A percentile compares a stretch with the other conserved stretches of the same genome.
These are phyloP conservation scores for Pachliopta kotzebuea DNA, from an alignment of 2,888 invertebrate genomes.

Conservation along the genomic window DNA sequence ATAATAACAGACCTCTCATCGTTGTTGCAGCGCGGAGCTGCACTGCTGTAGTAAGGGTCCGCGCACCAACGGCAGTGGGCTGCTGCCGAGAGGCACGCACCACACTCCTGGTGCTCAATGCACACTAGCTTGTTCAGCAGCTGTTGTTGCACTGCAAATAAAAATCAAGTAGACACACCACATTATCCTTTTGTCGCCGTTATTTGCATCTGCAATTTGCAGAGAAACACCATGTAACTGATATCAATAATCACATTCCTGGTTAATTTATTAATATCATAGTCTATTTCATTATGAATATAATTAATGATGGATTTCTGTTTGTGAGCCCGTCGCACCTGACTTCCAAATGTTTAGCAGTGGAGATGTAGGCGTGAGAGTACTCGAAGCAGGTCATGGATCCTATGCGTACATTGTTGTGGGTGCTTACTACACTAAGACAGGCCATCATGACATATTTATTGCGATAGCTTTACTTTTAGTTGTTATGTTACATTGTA, in stretches of 20 bases:
- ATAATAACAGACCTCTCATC: constrained; percentile 55
- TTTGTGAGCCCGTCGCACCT: constrained; percentile 16
- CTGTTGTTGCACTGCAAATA: constrained; percentile 50
- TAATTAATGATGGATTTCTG: not conserved
- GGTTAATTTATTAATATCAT: too few relatives aligned
- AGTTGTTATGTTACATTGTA: not conserved
- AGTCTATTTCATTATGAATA: not conserved
- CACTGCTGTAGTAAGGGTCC: constrained; percentile 61
- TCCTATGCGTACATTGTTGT: constrained; percentile 12
- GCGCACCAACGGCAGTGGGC: constrained; percentile 75
- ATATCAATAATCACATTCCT: too few relatives aligned
- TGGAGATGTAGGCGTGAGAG: constrained; percentile 16
- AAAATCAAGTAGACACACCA: not conserved
- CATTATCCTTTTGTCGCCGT: not conserved
- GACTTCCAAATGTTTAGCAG: constrained; percentile 16
- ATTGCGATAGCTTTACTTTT: not conserved
- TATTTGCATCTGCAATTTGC: too few relatives aligned
- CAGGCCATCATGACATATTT: not conserved
- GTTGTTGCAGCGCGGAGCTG: constrained; percentile 65
- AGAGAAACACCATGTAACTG: too few relatives aligned
- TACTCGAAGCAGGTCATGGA: constrained; percentile 20
- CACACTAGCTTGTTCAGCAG: constrained; percentile 66
- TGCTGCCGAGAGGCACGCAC: constrained; percentile 65
- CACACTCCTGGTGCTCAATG: constrained; percentile 66
- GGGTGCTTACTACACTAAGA: constrained; percentile 7